These are phyloP conservation scores for Diabrotica virgifera DNA, from an alignment of 1,140 invertebrate genomes.

Conservation along the genomic window DNA sequence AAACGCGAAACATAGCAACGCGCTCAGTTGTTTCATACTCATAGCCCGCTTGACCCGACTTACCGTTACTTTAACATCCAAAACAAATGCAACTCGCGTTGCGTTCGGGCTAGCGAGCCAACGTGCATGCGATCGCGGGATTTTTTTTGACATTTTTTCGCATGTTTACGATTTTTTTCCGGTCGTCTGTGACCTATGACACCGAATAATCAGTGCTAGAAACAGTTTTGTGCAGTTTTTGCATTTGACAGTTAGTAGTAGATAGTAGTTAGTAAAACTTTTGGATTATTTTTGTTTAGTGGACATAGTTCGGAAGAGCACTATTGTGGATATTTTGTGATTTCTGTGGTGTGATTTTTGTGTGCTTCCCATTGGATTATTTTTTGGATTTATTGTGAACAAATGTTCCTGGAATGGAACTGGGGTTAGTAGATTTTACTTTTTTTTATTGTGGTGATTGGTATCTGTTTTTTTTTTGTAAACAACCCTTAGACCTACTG, in stretches of 20 bases:
- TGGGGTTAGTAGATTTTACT: neutral
- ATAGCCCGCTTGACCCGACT: conserved; percentile 12
- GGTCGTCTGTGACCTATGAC: too few relatives aligned
- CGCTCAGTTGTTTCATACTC: conserved; percentile 13
- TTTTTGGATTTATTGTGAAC: neutral
- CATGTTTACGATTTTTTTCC: too few relatives aligned
- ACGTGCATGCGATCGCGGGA: too few relatives aligned
- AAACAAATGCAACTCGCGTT: conserved; percentile 20
- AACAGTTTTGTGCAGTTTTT: too few relatives aligned
- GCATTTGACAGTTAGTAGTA: too few relatives aligned
- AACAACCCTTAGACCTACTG: too few relatives aligned
- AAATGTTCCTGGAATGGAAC: neutral
- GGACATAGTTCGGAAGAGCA: neutral
- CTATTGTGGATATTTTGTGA: neutral
- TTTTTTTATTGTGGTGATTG: neutral
- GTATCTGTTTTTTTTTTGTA: too few relatives aligned
- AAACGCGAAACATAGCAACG: conserved; percentile 15
- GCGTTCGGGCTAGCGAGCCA: neutral
- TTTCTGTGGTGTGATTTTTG: conserved; percentile 2
- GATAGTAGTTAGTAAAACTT: too few relatives aligned
- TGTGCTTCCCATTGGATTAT: neutral
- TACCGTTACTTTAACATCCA: conserved; percentile 26
- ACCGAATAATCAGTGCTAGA: too few relatives aligned
- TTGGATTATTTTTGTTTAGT: neutral
- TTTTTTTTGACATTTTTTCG: too few relatives aligned